These are phyloP conservation scores for Drosophila quadrilineata DNA, from an alignment of 1,140 invertebrate genomes.

Conservation along the genomic window DNA sequence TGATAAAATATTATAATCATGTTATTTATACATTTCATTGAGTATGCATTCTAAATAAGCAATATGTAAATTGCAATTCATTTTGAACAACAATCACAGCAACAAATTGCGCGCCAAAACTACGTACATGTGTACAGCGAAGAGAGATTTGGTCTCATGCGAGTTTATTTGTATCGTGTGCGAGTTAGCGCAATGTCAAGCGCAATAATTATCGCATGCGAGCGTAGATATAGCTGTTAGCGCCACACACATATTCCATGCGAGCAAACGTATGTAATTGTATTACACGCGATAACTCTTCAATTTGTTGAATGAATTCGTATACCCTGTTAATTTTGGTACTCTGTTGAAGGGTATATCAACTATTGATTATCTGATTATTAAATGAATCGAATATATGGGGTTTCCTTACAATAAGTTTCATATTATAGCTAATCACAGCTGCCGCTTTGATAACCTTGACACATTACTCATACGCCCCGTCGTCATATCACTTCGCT, in stretches of 20 bases:
- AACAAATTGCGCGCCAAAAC: slow-evolving; percentile 19
- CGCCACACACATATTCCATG: too few species aligned
- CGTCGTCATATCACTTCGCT: background rate
- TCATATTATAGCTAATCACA: too few species aligned
- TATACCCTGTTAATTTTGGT: background rate
- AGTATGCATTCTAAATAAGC: slow-evolving; percentile 45
- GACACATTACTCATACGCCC: slow-evolving; percentile 1
- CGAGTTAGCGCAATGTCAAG: background rate
- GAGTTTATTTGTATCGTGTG: too few species aligned
- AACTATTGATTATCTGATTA: background rate
- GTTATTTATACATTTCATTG: slow-evolving; percentile 26
- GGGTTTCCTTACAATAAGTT: too few species aligned
- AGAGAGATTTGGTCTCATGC: slow-evolving; percentile 18
- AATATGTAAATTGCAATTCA: slow-evolving; percentile 35
- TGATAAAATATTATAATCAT: slow-evolving; percentile 47
- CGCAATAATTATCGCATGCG: slow-evolving; percentile 1
- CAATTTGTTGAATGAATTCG: background rate
- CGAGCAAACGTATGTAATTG: too few species aligned
- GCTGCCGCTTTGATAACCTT: background rate
- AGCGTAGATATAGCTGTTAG: background rate
- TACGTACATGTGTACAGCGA: background rate
- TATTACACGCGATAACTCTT: too few species aligned
- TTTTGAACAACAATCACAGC: slow-evolving; percentile 28
- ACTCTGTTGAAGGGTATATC: background rate
- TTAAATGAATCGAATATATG: too few species aligned